These are phyloP conservation scores for Gnathonemus longibarbis DNA, from an alignment of 2,113 vertebrate genomes.

Conservation along the genomic window DNA sequence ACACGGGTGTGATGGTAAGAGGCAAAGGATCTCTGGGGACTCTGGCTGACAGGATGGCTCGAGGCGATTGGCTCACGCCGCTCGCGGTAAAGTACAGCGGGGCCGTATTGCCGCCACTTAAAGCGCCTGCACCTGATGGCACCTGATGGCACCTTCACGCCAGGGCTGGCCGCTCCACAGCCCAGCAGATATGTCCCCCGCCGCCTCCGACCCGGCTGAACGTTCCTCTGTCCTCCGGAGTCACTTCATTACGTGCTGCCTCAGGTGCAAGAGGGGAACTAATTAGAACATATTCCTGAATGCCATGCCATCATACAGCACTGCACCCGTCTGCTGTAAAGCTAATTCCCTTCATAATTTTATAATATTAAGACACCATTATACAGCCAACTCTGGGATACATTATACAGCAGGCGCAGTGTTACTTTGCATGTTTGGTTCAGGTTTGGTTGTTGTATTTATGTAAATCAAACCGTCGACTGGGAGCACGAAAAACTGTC, in stretches of 20 bases:
- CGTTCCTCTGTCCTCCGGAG: neutral
- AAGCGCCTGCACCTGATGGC: neutral
- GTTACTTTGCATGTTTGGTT: neutral
- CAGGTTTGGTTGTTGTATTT: neutral
- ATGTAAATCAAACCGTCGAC: neutral
- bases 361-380: neutral
- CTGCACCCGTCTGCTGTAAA: neutral
- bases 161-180: neutral
- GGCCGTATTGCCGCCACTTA: neutral
- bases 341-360: neutral
- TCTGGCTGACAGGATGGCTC: neutral
- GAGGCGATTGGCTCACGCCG: neutral
- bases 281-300: neutral
- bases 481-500: neutral
- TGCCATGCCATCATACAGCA: neutral
- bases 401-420: neutral
- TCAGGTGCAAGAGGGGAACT: neutral
- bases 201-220: neutral
- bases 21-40: neutral
- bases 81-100: neutral
- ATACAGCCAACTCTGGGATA: neutral
- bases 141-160: neutral
- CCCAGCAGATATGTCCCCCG: neutral
- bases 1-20: neutral
- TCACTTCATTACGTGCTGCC: neutral